Conservation (phyloP, 2,888 invertebrate genomes). For the Phengaris arion region DNA sequence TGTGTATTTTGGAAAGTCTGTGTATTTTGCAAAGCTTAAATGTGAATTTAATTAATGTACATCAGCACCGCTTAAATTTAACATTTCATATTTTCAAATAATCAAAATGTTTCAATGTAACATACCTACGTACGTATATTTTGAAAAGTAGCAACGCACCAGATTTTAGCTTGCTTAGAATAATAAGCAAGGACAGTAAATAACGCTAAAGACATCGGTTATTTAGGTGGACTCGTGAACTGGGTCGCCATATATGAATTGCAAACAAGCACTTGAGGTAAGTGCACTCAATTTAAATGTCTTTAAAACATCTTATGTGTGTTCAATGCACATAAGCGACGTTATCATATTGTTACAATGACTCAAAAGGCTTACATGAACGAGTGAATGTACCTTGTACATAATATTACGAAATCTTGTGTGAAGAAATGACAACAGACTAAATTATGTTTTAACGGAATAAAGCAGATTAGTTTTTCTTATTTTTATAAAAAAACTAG, state of each 20-base stretch:
- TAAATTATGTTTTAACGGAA: neutral
- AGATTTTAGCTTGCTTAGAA: constrained; percentile 10
- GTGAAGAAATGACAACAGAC: neutral
- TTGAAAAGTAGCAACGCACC: neutral
- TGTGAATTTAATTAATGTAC: neutral
- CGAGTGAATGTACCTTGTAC: neutral
- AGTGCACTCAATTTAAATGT: constrained; percentile 30
- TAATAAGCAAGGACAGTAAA: constrained; percentile 25
- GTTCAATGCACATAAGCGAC: constrained; percentile 30
- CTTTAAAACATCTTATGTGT: constrained; percentile 29
- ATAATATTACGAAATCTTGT: constrained; percentile 6
- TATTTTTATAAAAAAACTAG: neutral
- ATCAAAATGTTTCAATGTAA: too few species aligned
- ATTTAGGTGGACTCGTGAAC: constrained; percentile 28
- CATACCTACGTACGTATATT: too few species aligned
- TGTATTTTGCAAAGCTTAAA: neutral
- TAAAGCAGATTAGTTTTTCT: neutral
- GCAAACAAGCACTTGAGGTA: constrained; percentile 30
- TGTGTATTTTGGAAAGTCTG: neutral
- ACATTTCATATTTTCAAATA: too few species aligned
- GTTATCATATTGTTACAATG: constrained; percentile 31
- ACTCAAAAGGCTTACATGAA: constrained; percentile 20
- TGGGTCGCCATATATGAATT: constrained; percentile 30
- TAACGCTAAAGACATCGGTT: constrained; percentile 25
- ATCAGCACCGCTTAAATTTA: too few species aligned